Base-by-base conservation (phyloP, 2,888 invertebrate species). In the Philopedon plagiatum region DNA sequence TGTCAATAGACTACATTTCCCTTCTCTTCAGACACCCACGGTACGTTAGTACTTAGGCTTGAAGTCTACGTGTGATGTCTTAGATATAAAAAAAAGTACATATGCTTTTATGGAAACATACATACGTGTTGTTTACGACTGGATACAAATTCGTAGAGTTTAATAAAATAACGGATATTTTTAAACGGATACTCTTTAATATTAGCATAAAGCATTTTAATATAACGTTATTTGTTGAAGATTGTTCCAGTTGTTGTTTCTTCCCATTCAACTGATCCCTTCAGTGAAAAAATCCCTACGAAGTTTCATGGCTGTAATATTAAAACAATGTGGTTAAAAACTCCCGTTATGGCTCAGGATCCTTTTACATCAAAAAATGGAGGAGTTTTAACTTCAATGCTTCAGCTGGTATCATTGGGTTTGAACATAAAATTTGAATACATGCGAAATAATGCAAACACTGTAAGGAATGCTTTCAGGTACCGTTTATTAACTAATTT, bases 361-460 rank as follows among this genome's bases (percentile, higher is more conserved):
- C 46, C 46, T n/a, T 46, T 46, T 23, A 23, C 23, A 21, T 3
- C 11, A 1, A 46, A n/a, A 21, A 23, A 23, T n/a, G 11, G n/a
- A n/a, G 46, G 46, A 23, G 19, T 46, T 23, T 23, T 46, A 46
- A 46, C 9, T 21, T 21, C 23, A 23, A 46, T 46, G 15, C 21
- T 46, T 11, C 11, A 46, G n/a, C 11, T 21, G 5, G 46, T 46
- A 11, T 46, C 46, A 46, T 2, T 2, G 1, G 21, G 46, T 21
- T 46, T 46, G 23, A 46, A 46, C n/a, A 23, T 46, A 46, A n/a
- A 21, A 46, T 46, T 46, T 46, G 5, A n/a, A 0, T 46, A 46
- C 21, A 23, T 21, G n/a, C 21, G 19, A 23, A 46, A 46, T 46
- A 23, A 46, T 23, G 23, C 46, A 11, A 23, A 46, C n/a, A 23